A percentile compares a stretch with the other conserved stretches of the same genome.
These are phyloP conservation scores for Manis javanica DNA, from an alignment of 2,797 vertebrate genomes.

Conservation along the genomic window DNA sequence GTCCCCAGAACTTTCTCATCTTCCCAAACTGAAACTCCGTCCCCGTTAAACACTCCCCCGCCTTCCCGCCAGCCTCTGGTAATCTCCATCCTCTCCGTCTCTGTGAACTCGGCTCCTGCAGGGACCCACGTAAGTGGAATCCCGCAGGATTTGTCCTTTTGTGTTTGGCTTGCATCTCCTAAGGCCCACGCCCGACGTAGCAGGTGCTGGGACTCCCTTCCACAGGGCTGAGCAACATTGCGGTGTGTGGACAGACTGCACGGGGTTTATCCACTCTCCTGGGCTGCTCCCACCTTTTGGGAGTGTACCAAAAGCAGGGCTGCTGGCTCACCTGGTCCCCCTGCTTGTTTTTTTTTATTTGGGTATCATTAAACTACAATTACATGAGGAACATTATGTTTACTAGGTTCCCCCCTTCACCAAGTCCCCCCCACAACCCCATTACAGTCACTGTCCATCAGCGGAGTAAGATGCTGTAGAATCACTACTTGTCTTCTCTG, in stretches of 20 bases:
- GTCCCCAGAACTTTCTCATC: neutral
- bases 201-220: fast-evolving
- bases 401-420: too few species aligned
- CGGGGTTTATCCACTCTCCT: neutral
- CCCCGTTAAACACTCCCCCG: fast-evolving
- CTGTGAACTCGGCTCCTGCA: neutral
- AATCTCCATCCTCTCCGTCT: fast-evolving
- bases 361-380: too few species aligned
- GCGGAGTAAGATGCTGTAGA: too few species aligned
- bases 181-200: fast-evolving
- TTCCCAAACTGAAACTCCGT: neutral
- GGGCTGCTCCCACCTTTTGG: neutral
- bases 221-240: neutral
- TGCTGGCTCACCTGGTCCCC: neutral
- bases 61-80: neutral
- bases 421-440: too few species aligned
- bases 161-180: too few species aligned
- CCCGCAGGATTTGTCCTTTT: fast-evolving
- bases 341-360: neutral
- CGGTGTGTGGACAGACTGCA: fast-evolving
- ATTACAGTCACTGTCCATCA: too few species aligned
- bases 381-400: too few species aligned
- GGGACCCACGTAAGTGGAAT: neutral
- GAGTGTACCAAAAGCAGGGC: too few species aligned
- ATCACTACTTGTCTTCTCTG: too few species aligned